These are phyloP conservation scores for Microdon myrmicae DNA, from an alignment of 2,888 invertebrate species.

Conservation along the genomic window DNA sequence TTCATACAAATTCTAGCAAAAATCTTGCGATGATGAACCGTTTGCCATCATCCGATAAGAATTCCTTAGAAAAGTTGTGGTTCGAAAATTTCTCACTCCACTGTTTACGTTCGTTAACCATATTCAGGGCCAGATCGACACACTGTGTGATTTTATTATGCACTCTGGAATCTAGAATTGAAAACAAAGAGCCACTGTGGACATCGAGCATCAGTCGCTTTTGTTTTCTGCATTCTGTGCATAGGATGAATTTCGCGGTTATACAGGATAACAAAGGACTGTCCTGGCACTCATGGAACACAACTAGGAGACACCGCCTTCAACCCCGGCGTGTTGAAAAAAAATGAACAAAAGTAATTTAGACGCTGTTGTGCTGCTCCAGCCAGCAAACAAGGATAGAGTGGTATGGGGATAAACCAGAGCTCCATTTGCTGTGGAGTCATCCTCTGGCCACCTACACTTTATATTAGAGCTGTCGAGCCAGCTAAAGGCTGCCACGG, in stretches of 20 bases:
- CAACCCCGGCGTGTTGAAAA: constrained; percentile 2
- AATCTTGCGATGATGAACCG: too few relatives aligned
- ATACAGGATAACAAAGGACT: constrained; percentile 28
- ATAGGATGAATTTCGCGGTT: constrained; percentile 31
- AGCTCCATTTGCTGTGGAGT: constrained; percentile 39
- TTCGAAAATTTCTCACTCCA: not conserved
- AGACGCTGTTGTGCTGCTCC: not conserved
- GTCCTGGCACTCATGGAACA: constrained; percentile 8
- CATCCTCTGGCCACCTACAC: constrained; percentile 32
- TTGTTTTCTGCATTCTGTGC: constrained; percentile 28
- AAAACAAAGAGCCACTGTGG: constrained; percentile 30
- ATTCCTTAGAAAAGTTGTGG: constrained; percentile 5
- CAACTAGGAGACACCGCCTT: not conserved
- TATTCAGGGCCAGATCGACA: constrained; percentile 31
- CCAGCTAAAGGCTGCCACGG: constrained; percentile 22
- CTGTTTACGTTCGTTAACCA: constrained; percentile 7
- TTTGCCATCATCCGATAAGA: constrained; percentile 15
- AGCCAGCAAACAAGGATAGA: not conserved
- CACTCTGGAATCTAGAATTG: constrained; percentile 14
- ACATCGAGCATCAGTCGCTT: not conserved
- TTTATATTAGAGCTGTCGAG: constrained; percentile 31
- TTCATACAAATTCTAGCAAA: too few relatives aligned
- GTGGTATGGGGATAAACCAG: too few relatives aligned
- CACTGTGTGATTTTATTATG: constrained; percentile 25
- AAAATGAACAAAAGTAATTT: constrained; percentile 35